A percentile compares a stretch with the other conserved stretches of the same genome.
Evolutionary conservation across 2,888 invertebrate species (phyloP).

Genomic region (Eupithecia abbreviata): DNA sequence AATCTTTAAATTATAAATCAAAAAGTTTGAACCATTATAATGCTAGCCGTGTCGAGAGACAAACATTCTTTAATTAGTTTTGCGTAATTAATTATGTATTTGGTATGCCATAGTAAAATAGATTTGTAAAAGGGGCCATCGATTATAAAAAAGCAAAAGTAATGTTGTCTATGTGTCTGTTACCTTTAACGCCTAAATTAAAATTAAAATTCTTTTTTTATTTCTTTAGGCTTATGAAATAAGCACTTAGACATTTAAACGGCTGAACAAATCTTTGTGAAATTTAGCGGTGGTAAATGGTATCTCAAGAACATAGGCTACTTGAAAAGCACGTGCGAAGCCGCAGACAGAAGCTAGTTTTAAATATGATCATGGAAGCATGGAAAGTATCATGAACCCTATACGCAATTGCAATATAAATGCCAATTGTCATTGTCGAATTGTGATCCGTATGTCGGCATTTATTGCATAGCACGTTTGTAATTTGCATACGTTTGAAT

Average conservation of each 20-base stretch:
- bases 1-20: too few species aligned
- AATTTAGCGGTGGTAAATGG: too few species aligned
- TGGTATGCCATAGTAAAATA: background rate
- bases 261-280: too few species aligned
- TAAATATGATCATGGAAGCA: conserved; percentile 1
- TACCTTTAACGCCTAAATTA: too few species aligned
- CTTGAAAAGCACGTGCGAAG: too few species aligned
- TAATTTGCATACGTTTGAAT: conserved; percentile 84
- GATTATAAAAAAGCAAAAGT: too few species aligned
- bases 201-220: too few species aligned
- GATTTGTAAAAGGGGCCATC: background rate
- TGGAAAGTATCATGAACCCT: background rate
- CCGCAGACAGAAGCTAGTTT: background rate
- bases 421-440: conserved; percentile 82
- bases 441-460: conserved; percentile 82
- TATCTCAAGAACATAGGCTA: too few species aligned
- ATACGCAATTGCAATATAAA: conserved; percentile 73
- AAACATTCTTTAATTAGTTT: background rate
- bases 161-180: too few species aligned
- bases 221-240: too few species aligned
- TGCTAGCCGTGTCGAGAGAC: background rate
- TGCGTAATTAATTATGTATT: background rate
- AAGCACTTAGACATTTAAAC: too few species aligned
- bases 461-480: conserved; percentile 83
- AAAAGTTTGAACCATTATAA: too few species aligned